Percentiles rank a stretch among this genome's conserved stretches.
Conservation (phyloP, 2,888 invertebrate species). For the Neoascia interrupta region DNA sequence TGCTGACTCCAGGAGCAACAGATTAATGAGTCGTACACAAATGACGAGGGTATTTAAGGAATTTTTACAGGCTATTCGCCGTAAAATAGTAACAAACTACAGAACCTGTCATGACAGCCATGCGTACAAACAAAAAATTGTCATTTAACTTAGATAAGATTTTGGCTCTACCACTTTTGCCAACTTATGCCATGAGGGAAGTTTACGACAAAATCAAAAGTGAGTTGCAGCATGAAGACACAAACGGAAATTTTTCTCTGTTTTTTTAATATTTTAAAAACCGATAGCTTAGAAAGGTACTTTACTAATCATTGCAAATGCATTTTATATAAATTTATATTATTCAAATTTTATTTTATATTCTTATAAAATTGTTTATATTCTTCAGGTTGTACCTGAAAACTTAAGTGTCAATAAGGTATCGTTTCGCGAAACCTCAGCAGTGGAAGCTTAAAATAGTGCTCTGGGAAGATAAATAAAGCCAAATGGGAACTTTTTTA, state of each 20-base stretch:
- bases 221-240: no score
- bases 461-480: neutral
- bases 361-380: neutral
- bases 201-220: no score
- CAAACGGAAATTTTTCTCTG: no score
- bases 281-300: no score
- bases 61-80: neutral
- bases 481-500: conserved; percentile 1
- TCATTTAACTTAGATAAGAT: neutral
- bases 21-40: no score
- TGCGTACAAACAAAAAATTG: neutral
- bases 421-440: neutral
- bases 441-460: neutral
- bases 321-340: neutral
- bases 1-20: no score
- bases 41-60: no score
- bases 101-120: neutral
- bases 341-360: conserved; percentile 1
- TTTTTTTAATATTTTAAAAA: no score
- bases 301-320: no score
- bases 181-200: neutral
- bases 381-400: neutral
- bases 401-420: neutral
- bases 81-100: neutral
- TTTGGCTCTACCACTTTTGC: no score